Evolutionary conservation across 1,140 invertebrate species (phyloP).

Genomic region (Aplysia californica): DNA sequence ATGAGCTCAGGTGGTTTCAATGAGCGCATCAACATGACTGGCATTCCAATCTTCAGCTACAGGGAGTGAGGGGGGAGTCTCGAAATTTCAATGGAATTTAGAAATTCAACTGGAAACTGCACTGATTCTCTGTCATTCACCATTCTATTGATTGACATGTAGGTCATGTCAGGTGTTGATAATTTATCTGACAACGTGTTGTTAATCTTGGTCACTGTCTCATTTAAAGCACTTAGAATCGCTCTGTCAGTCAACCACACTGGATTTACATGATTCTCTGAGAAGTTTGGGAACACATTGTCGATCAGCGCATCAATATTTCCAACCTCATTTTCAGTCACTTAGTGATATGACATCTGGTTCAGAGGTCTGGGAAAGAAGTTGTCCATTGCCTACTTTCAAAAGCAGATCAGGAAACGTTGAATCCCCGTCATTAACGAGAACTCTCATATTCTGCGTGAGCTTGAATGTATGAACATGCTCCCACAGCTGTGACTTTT

Average conservation of each 20-base stretch:
- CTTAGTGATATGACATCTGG: neutral
- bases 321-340: neutral
- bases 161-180: neutral
- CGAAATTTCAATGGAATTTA: conserved; percentile 58
- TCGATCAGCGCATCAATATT: neutral
- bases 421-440: neutral
- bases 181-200: neutral
- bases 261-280: neutral
- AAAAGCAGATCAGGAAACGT: neutral
- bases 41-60: conserved; percentile 57
- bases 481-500: conserved; percentile 43
- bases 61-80: conserved; percentile 65
- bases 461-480: conserved; percentile 30
- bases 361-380: too few relatives aligned
- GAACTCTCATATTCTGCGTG: conserved; percentile 2
- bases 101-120: conserved; percentile 57
- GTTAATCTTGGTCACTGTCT: neutral
- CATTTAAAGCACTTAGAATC: neutral
- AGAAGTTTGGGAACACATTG: neutral
- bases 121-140: conserved; percentile 36
- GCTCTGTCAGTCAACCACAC: neutral
- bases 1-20: conserved; percentile 51
- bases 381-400: neutral
- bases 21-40: conserved; percentile 66
- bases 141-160: conserved; percentile 31